Evolutionary conservation across 2,888 invertebrate genomes (phyloP), one percentile per base, ranked within the genome.

Genomic region (Monochamus alternatus): DNA sequence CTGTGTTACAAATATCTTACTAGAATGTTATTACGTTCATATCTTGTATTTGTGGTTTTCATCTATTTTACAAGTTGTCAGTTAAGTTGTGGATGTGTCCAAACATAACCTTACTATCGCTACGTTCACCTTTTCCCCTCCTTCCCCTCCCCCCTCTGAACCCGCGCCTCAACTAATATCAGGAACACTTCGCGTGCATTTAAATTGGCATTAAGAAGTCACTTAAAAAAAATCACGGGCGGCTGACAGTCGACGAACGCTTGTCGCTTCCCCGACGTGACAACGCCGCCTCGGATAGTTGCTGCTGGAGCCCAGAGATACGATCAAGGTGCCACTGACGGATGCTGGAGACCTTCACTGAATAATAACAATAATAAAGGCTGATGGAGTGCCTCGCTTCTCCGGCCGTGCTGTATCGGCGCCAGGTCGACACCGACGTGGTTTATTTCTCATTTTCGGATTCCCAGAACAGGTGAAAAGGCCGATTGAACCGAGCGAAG

Each of bases 291-390:
- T 14, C 22, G 14, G 22, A 68, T 38, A 14, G 55, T 31, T 38
- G 55, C 43, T 60, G 59, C 69, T 60, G 12, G 69, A 22, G 58
- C 47, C 60, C 5, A n/a, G 31, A 59, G 73, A 66, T 65, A 66
- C 22, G 65, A 73, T 73, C 66, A 47, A 66, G 73, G 73, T 69
- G 69, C 47, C 66, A 66, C 65, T 60, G 70, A 71, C 75, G 75
- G 75, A 75, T 75, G 75, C 75, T 75, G 75, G 30, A 66, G n/a
- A 75, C 70, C 75, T 66, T 60, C 31, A 70, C 51, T 75, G 75
- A 75, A 75, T 75, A 74, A 70, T 51, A 75, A 75, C 58, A 58
- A 64, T 67, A 60, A 63, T 47, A 12, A 55, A 55, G 14, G 55
- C 47, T 44, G 58, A 14, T 55, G 14, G 60, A 60, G 60, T 43